Evolutionary conservation across 2,797 vertebrate species (phyloP), one percentile per base, ranked within the genome.

Genomic region (Leontocebus nigricollis): DNA sequence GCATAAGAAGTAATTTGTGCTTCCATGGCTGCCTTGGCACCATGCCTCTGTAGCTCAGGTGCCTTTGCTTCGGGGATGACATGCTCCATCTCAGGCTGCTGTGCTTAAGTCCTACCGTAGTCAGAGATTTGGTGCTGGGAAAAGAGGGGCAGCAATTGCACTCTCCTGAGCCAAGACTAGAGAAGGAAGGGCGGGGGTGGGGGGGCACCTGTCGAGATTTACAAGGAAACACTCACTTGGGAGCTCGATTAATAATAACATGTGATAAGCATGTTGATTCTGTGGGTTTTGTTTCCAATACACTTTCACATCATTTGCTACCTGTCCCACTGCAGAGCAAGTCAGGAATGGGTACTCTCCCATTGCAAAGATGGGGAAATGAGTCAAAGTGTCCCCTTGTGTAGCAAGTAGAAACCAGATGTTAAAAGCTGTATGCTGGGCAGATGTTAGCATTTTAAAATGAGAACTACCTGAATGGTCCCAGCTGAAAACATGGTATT

Each of bases 381-480:
- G 27, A 55, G 77, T 87, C 90, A 24, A 80, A 86, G 92, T 36
- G 26, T 91, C 92, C 96, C 87, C 26, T 46, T n/a, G 72, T 4
- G 27, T 2, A 92, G 92, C 86, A 95, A 95, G 94, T 61, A 44
- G 93, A 57, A 93, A 73, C 95, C 97, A 96, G 94, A 95, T 96
- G 96, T 95, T 93, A 79, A 94, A 94, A 97, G 77, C 92, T 24
- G 15, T 94, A 75, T 92, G 97, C 90, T 44, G 17, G 94, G 87
- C 98, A 98, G 97, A 95, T 97, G 97, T 94, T 97, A 80, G 75
- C 89, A 87, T 95, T 93, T 95, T 33, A 81, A 96, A 95, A 88
- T 33, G 89, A 93, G 96, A 92, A 93, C 87, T 96, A 97, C 97
- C 96, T 96, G 94, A 95, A 67, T 5, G 57, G 94, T 84, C 83